Base-by-base conservation (phyloP, 1,140 invertebrate species). In the Micrasema longulum region DNA sequence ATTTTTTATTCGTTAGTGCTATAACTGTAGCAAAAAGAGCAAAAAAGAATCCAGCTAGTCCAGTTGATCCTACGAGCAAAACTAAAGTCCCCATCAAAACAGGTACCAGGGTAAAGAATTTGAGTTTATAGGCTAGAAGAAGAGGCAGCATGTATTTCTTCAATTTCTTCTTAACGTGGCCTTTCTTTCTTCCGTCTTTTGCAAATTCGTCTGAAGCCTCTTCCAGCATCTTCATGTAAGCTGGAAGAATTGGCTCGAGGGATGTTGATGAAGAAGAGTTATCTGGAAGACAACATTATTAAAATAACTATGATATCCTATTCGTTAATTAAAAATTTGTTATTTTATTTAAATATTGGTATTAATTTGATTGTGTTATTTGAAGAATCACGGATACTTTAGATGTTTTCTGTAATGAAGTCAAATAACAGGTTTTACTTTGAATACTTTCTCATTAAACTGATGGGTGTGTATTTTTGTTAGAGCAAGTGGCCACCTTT, bases 41-140 rank as follows among this genome's bases (percentile, higher is more conserved):
- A 79, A 94, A 95, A 85, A 95, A 95, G 82, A 95, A 94, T 68
- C 93, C 93, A 10, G 91, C 92, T 38, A 94, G 80, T 7, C 91
- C 89, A 5, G 92, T 93, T 1, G 91, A 90, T 53, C 91, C 91
- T 1, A 91, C 88, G 18, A 95, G 80, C 6, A 95, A 83, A 0
- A 92, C 83, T 26, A 94, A 78, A 7, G 90, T 91, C 18, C 91
- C 91, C 72, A 94, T 85, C 76, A 95, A 80, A 0, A 92, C 85
- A 1, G 93, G 93, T 16, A 94, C 87, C 43, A 95, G 79, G 1
- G 91, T 89, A 76, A 93, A 88, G 79, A 93, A 93, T 78, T 95
- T 95, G 77, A 95, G 79, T 80, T 94, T 93, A 79, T 94, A 94
- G 0, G 92, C 92, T 72, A 94, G 78, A 18, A 95, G 80, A 10